phyloP scores from a whole-genome alignment of 1,140 invertebrate species.

The Drosophila funebris region DNA sequence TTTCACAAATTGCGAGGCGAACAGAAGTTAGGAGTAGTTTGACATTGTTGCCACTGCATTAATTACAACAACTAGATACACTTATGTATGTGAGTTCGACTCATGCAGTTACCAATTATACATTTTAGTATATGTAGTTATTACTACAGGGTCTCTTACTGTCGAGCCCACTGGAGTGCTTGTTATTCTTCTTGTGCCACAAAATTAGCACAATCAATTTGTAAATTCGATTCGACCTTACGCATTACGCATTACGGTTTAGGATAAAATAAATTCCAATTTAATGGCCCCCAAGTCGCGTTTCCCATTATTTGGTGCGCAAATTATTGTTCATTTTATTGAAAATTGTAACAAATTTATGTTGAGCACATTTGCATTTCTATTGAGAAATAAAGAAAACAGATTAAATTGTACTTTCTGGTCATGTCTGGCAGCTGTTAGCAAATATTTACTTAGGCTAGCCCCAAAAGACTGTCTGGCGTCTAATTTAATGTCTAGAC shows the following conservation, averaged over 20 bases:
- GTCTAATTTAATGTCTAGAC: constrained; percentile 34
- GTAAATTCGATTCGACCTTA: constrained; percentile 24
- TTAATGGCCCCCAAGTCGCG: constrained; percentile 13
- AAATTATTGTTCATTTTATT: constrained; percentile 39
- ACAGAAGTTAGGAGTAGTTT: too few relatives aligned
- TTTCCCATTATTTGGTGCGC: constrained; percentile 17
- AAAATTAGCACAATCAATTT: constrained; percentile 49
- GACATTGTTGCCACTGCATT: too few relatives aligned
- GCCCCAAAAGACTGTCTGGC: constrained; percentile 29
- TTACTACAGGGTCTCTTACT: background rate
- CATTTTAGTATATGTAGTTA: too few relatives aligned
- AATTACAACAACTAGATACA: too few relatives aligned
- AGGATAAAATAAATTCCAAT: constrained; percentile 34
- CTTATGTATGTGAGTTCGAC: too few relatives aligned
- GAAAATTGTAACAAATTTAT: constrained; percentile 35
- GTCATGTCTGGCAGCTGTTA: constrained; percentile 27
- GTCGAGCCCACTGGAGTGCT: constrained; percentile 11
- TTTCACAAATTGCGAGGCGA: too few relatives aligned
- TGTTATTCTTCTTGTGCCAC: constrained; percentile 24
- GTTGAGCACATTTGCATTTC: constrained; percentile 30
- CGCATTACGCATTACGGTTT: constrained; percentile 2
- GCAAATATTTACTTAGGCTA: constrained; percentile 25
- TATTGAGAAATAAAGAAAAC: constrained; percentile 12
- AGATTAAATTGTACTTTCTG: constrained; percentile 39
- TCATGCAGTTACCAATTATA: too few relatives aligned